Conservation (phyloP, 2,797 vertebrate genomes). For the Steatocranus sp. region DNA sequence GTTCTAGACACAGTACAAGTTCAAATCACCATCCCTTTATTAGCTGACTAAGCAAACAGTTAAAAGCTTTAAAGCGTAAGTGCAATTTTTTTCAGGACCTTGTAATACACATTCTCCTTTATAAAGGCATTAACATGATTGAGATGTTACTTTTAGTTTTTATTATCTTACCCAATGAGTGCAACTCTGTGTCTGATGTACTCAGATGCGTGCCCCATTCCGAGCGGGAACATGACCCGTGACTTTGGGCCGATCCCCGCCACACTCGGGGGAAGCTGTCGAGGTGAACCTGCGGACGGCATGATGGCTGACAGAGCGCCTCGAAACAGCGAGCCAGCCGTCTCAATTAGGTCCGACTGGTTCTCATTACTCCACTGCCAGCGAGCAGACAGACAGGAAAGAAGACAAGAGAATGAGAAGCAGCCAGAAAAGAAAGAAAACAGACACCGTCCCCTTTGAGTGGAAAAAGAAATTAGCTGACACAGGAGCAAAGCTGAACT, state of each 20-base stretch:
- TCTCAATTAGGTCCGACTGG: slow-evolving; percentile 89
- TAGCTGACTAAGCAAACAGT: not conserved
- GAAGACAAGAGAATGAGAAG: slow-evolving; percentile 16
- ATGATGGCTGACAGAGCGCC: slow-evolving; percentile 80
- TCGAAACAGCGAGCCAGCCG: slow-evolving; percentile 83
- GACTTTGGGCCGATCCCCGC: slow-evolving; percentile 83
- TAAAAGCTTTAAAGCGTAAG: not conserved
- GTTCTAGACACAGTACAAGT: not conserved
- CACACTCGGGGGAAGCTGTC: slow-evolving; percentile 94
- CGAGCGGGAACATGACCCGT: slow-evolving; percentile 88
- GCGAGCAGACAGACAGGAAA: not conserved
- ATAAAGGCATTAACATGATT: not conserved
- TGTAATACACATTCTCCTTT: not conserved
- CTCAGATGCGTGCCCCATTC: slow-evolving; percentile 90
- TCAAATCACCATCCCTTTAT: not conserved
- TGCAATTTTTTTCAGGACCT: not conserved
- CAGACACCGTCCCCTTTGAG: slow-evolving; percentile 40
- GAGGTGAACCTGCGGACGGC: slow-evolving; percentile 82
- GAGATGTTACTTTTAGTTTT: not conserved
- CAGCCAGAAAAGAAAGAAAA: slow-evolving; percentile 44
- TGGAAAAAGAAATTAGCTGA: slow-evolving; percentile 67
- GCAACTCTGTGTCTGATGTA: slow-evolving; percentile 89
- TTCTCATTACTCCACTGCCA: slow-evolving; percentile 91
- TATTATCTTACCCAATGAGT: slow-evolving; percentile 88
- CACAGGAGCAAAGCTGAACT: slow-evolving; percentile 53